Percentiles rank a stretch among this genome's conserved stretches.
Evolutionary conservation across 2,888 invertebrate genomes (phyloP).

Genomic region (Trichopria drosophilae): DNA sequence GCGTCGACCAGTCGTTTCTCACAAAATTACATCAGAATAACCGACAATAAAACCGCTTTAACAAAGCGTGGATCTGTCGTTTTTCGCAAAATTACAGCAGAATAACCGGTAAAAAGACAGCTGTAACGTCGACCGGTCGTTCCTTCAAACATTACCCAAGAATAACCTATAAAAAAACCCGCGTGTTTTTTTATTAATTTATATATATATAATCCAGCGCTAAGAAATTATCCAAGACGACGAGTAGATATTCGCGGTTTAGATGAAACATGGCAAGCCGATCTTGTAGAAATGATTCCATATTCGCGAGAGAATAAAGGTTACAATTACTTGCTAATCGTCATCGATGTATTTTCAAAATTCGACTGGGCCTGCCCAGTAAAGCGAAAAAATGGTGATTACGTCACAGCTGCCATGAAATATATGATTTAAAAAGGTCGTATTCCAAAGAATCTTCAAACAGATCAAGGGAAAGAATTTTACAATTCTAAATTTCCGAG

Average conservation of each 20-base stretch:
- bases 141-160: no score
- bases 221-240: constrained; percentile 48
- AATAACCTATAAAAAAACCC: background rate
- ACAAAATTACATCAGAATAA: no score
- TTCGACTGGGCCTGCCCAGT: constrained; percentile 50
- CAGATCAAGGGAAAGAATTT: constrained; percentile 30
- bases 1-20: no score
- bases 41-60: no score
- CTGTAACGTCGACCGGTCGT: no score
- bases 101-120: no score
- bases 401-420: constrained; percentile 39
- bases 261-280: constrained; percentile 37
- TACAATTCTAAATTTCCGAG: constrained; percentile 27
- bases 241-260: constrained; percentile 47
- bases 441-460: constrained; percentile 27
- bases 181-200: constrained; percentile 1
- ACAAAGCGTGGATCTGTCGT: no score
- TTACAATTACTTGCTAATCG: constrained; percentile 46
- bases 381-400: constrained; percentile 45
- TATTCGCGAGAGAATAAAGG: constrained; percentile 34
- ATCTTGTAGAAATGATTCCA: constrained; percentile 29
- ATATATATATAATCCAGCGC: constrained; percentile 47
- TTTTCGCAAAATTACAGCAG: no score
- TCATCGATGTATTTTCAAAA: constrained; percentile 50
- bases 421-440: constrained; percentile 24